These are phyloP conservation scores for Anabas testudineus DNA, from an alignment of 2,797 vertebrate genomes.

Conservation along the genomic window DNA sequence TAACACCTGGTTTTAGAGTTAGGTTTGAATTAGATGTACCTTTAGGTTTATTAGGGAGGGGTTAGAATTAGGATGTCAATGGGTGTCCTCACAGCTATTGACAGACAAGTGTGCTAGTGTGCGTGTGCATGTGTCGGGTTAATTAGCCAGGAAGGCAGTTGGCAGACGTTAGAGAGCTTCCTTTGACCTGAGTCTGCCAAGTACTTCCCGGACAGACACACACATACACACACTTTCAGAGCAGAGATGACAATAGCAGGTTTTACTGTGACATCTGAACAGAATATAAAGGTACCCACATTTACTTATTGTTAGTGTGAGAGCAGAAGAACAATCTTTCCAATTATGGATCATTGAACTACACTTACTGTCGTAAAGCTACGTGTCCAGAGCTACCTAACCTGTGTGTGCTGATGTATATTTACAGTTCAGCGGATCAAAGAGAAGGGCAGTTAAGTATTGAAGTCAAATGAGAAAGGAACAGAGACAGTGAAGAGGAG, in stretches of 20 bases:
- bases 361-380: constrained; percentile 8
- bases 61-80: too few species aligned
- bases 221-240: constrained; percentile 21
- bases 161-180: constrained; percentile 55
- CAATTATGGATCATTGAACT: constrained; percentile 21
- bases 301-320: constrained; percentile 7
- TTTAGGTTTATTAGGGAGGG: too few species aligned
- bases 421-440: constrained; percentile 15
- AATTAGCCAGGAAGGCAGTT: constrained; percentile 69
- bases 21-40: too few species aligned
- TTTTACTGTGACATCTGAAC: constrained; percentile 13
- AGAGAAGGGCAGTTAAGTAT: too few species aligned
- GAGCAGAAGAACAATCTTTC: constrained; percentile 26
- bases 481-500: neutral
- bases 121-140: constrained; percentile 41
- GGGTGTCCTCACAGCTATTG: too few species aligned
- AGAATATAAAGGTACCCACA: neutral
- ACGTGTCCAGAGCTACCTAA: neutral
- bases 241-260: constrained; percentile 25
- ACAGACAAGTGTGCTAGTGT: too few species aligned
- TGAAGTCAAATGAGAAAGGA: neutral
- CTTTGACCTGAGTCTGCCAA: constrained; percentile 67
- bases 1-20: too few species aligned
- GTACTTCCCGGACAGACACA: constrained; percentile 46
- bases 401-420: constrained; percentile 4